Base-by-base conservation (phyloP, 2,888 invertebrate species). In the Hylaea fasciaria region DNA sequence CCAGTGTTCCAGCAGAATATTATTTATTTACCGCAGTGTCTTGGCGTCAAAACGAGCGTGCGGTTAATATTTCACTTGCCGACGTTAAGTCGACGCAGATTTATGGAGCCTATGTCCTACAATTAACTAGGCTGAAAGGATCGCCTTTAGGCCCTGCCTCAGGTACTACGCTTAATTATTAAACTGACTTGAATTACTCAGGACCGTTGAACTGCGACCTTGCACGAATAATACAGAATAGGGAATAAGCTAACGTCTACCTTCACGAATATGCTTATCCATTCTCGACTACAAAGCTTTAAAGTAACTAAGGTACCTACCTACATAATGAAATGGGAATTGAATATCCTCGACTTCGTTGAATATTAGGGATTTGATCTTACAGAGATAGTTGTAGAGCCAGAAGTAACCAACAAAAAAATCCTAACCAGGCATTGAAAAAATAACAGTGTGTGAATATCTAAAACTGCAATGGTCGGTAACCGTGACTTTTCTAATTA, bases 11-110 rank as follows among this genome's bases (percentile, higher is more conserved):
- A 83, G 79, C 70, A 55, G 72, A 82, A 76, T 83, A 83, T 84
- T 85, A 83, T 86, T 86, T 87, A 87, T 86, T 83, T 82, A 82
- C 77, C 77, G 78, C 73, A 76, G 74, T 76, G 76, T 71, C 78
- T 72, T 71, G 76, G 83, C 88, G 89, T 90, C 91, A 89, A 85
- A 87, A 86, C 81, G 81, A 82, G 85, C 83, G 80, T 80, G 88
- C 81, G 86, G 89, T 89, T 91, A 90, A 91, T 91, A 91, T 91
- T 90, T 91, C 89, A 90, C 85, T 74, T 71, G 85, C 82, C 81
- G 89, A 87, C 89, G 85, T 81, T 88, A 88, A 89, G 88, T 87
- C 86, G 88, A 89, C 89, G 78, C 74, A 83, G 89, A 89, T 89
- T 89, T 89, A 89, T 89, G 86, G 75, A 69, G 83, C 83, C 85